A percentile compares a stretch with the other conserved stretches of the same genome.
phyloP scores from a whole-genome alignment of 2,113 vertebrate species.

The Perccottus glenii region DNA sequence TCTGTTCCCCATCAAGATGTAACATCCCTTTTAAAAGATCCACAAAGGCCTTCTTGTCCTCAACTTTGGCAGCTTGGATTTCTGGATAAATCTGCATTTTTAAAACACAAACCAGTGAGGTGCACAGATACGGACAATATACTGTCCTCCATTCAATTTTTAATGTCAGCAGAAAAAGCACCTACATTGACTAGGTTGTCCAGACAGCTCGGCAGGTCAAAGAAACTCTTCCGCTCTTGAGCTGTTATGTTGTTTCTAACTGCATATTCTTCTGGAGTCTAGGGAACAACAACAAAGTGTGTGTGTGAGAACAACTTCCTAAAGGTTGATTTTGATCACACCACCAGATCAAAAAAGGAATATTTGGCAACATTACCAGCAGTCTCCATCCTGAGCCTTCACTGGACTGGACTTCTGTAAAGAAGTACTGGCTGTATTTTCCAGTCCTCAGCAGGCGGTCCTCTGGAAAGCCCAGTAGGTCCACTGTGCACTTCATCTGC shows the following conservation, averaged over 20 bases:
- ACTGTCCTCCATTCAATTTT: too few species aligned
- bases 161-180: not conserved
- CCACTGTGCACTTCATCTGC: slow-evolving; percentile 30
- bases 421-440: slow-evolving; percentile 6
- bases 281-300: not conserved
- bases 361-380: slow-evolving; percentile 1
- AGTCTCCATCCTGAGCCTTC: slow-evolving; percentile 12
- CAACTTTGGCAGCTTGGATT: not conserved
- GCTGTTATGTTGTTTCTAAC: not conserved
- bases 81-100: slow-evolving; percentile 19
- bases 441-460: slow-evolving; percentile 22
- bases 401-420: slow-evolving; percentile 2
- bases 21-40: slow-evolving; percentile 20
- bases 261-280: slow-evolving; percentile 12
- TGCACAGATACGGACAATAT: not conserved
- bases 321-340: not conserved
- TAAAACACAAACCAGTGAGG: not conserved
- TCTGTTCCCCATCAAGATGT: slow-evolving; percentile 3
- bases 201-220: not conserved
- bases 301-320: not conserved
- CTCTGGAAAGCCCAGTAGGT: slow-evolving; percentile 30
- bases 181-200: slow-evolving; percentile 10
- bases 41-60: slow-evolving; percentile 16
- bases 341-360: not conserved
- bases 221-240: not conserved